Evolutionary conservation across 2,888 invertebrate genomes (phyloP), one percentile per base, ranked within the genome.

Genomic region (Linyphia triangularis): DNA sequence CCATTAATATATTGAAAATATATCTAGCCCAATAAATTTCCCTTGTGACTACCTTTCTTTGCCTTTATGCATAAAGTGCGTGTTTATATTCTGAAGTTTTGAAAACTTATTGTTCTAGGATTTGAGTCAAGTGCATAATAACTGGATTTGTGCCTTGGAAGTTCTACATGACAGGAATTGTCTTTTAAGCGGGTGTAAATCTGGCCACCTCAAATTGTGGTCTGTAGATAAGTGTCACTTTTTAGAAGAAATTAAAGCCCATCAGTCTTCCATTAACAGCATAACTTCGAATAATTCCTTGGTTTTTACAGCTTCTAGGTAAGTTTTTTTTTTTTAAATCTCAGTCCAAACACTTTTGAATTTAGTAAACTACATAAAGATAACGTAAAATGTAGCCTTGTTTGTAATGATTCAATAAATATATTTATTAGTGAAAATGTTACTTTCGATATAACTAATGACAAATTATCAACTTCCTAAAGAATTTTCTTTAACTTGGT

Each of bases 281-380:
- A 94, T 96, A 90, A 94, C 95, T 26, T 94, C 95, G 78, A 95
- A 95, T 92, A 94, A 94, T 24, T 94, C 94, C 73, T 94, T 94
- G 91, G 94, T 97, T 88, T 97, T 96, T 93, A 96, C 97, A 43
- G 97, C 96, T 40, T 96, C 96, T 92, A 96, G 96, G 96, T 96
- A 92, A 72, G 72, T 61, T 19, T n/a, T 61, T 24, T 61, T 13
- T 51, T 51, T 51, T 16, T 51, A 51, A 51, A n/a, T n/a, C n/a
- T n/a, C n/a, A n/a, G n/a, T n/a, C n/a, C n/a, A n/a, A n/a, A n/a
- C n/a, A n/a, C n/a, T n/a, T n/a, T n/a, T n/a, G n/a, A n/a, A n/a
- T n/a, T n/a, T n/a, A n/a, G n/a, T n/a, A n/a, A n/a, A n/a, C n/a
- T n/a, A n/a, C n/a, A n/a, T n/a, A n/a, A n/a, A n/a, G n/a, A n/a